phyloP scores from a whole-genome alignment of 2,113 vertebrate species.

The Leptobrachium ailaonicum region DNA sequence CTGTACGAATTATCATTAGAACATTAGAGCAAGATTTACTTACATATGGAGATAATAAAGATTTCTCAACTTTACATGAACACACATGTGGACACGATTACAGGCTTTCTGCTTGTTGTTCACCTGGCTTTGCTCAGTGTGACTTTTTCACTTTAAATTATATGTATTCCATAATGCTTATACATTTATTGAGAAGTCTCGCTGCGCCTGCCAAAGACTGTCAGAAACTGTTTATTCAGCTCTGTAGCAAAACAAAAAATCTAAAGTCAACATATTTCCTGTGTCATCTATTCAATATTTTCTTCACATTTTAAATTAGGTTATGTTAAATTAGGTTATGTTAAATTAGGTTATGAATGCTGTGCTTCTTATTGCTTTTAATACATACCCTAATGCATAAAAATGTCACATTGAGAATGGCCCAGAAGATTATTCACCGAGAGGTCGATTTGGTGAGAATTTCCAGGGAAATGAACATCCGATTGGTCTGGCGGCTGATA shows the following conservation, averaged over 20 bases:
- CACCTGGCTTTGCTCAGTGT: constrained; percentile 68
- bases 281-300: constrained; percentile 68
- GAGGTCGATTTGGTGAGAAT: no score
- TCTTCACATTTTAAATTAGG: constrained; percentile 36
- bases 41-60: constrained; percentile 57
- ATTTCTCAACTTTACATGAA: constrained; percentile 55
- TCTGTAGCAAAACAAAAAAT: constrained; percentile 67
- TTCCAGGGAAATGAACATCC: no score
- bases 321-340: no score
- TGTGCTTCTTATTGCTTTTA: not conserved
- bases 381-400: no score
- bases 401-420: no score
- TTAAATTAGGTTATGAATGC: constrained; percentile 32
- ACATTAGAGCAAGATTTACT: constrained; percentile 46
- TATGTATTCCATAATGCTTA: constrained; percentile 70
- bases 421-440: no score
- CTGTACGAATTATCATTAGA: not conserved
- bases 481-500: no score
- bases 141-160: constrained; percentile 58
- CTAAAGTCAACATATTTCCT: constrained; percentile 68
- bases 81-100: constrained; percentile 55
- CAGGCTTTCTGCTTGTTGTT: constrained; percentile 59
- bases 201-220: constrained; percentile 65
- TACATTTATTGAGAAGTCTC: constrained; percentile 69
- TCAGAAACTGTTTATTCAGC: constrained; percentile 71